These are phyloP conservation scores for Phlogophora meticulosa DNA, from an alignment of 2,888 invertebrate species.

Conservation along the genomic window DNA sequence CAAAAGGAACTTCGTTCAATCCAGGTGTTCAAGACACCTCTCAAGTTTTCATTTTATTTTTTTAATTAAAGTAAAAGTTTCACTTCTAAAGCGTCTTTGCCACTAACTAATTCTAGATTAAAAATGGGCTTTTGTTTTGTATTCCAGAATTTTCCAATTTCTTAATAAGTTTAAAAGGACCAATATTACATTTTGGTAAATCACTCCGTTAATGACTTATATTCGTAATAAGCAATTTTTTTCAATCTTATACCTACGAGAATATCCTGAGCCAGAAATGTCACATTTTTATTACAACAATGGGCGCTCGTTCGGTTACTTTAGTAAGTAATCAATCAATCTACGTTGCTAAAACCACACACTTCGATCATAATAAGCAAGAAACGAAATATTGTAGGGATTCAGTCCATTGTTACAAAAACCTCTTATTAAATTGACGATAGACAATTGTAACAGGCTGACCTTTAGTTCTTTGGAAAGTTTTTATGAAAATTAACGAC, in stretches of 20 bases:
- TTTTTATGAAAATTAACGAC: no score
- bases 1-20: no score
- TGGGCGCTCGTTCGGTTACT: background rate
- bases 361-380: constrained; percentile 16
- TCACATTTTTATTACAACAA: constrained; percentile 15
- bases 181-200: background rate
- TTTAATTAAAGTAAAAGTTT: no score
- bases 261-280: constrained; percentile 5
- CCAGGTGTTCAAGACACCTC: no score
- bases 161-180: no score
- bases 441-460: no score
- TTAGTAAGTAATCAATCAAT: constrained; percentile 40
- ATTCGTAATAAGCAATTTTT: background rate
- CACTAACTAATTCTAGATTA: background rate
- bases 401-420: constrained; percentile 19
- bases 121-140: background rate
- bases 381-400: constrained; percentile 25
- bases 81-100: background rate
- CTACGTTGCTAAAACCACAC: constrained; percentile 28
- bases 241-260: background rate
- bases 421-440: no score
- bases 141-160: background rate
- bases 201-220: background rate
- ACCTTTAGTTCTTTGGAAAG: no score
- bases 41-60: no score